These are phyloP conservation scores for Zaprionus capensis DNA, from an alignment of 1,140 invertebrate species.

Conservation along the genomic window DNA sequence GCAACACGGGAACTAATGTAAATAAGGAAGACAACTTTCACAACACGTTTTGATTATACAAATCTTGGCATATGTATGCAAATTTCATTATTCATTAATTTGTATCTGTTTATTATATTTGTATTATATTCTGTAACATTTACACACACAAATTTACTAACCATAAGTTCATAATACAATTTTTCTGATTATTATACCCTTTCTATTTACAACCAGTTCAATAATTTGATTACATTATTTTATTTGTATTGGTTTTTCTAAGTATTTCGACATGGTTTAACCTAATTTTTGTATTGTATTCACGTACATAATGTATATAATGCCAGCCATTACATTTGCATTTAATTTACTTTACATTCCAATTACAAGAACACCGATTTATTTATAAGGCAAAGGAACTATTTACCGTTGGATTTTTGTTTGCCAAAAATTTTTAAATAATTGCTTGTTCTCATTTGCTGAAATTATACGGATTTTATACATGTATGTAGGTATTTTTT, in stretches of 20 bases:
- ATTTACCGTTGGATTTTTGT: constrained; percentile 82
- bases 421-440: constrained; percentile 80
- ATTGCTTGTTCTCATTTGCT: constrained; percentile 49
- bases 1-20: constrained; percentile 41
- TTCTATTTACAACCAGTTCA: constrained; percentile 36
- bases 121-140: constrained; percentile 48
- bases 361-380: constrained; percentile 47
- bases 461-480: constrained; percentile 27
- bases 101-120: constrained; percentile 17
- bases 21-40: constrained; percentile 79
- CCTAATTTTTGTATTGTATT: constrained; percentile 21
- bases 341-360: constrained; percentile 35
- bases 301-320: constrained; percentile 21
- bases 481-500: constrained; percentile 17
- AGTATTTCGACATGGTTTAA: constrained; percentile 15
- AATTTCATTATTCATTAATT: constrained; percentile 42
- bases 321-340: constrained; percentile 4
- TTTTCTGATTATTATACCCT: constrained; percentile 22
- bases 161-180: constrained; percentile 43
- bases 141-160: constrained; percentile 51
- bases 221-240: constrained; percentile 42
- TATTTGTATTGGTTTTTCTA: neutral
- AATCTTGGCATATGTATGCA: constrained; percentile 71
- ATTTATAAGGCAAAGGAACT: constrained; percentile 78
- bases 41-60: constrained; percentile 76